Conservation (phyloP, 2,113 vertebrate genomes). For the Tupaia chinensis region DNA sequence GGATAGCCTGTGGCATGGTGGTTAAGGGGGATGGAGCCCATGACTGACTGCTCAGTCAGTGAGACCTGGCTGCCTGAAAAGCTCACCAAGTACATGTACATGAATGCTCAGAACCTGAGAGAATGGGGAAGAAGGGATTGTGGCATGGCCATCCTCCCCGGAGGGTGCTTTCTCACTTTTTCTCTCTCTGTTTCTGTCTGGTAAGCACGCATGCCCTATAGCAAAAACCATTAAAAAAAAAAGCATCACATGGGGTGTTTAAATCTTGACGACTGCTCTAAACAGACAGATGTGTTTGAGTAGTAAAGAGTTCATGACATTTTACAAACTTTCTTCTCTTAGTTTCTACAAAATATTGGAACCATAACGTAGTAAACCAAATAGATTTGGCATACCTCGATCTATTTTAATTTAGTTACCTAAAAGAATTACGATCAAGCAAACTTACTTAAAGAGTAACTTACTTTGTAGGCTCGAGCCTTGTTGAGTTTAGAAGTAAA, state of each 20-base stretch:
- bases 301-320: not conserved
- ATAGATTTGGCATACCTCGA: not conserved
- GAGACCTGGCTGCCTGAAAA: too few species aligned
- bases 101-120: too few species aligned
- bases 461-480: not conserved
- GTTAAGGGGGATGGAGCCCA: too few species aligned
- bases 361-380: conserved; percentile 1
- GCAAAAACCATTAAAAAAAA: too few species aligned
- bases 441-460: not conserved
- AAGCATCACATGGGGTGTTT: conserved; percentile 29
- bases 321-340: conserved; percentile 3
- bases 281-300: not conserved
- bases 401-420: conserved; percentile 21
- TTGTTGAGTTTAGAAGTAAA: conserved; percentile 58
- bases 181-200: too few species aligned
- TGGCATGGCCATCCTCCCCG: too few species aligned
- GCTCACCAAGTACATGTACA: too few species aligned
- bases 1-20: too few species aligned
- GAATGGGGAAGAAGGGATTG: too few species aligned
- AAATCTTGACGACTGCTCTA: not conserved
- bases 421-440: not conserved
- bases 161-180: too few species aligned
- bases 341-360: not conserved
- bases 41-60: too few species aligned
- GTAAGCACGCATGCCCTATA: too few species aligned